phyloP scores from a whole-genome alignment of 1,140 invertebrate species.

The Monochamus saltuarius region DNA sequence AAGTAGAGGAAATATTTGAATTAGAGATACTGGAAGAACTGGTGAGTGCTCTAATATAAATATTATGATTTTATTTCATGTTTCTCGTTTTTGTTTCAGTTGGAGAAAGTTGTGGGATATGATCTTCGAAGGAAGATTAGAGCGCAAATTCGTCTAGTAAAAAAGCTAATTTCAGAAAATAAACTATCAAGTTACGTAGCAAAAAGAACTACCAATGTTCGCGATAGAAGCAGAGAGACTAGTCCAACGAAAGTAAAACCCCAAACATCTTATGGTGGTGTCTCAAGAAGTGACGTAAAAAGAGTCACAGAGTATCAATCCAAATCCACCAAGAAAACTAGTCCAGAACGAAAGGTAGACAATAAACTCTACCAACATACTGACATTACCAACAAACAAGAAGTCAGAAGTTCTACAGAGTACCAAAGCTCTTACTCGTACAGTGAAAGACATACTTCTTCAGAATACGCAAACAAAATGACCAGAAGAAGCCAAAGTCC shows the following conservation, averaged over 20 bases:
- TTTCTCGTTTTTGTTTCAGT: slow-evolving; percentile 54
- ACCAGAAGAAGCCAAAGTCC: slow-evolving; percentile 19
- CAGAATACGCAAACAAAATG: slow-evolving; percentile 21
- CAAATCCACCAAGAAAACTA: slow-evolving; percentile 19
- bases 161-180: slow-evolving; percentile 57
- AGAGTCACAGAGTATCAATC: slow-evolving; percentile 14
- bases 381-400: slow-evolving; percentile 7
- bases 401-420: slow-evolving; percentile 23
- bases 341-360: slow-evolving; percentile 15
- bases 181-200: slow-evolving; percentile 45
- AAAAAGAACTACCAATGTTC: slow-evolving; percentile 11
- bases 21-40: slow-evolving; percentile 67
- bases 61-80: background rate
- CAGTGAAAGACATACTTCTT: slow-evolving; percentile 33
- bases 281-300: slow-evolving; percentile 3
- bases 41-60: slow-evolving; percentile 51
- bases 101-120: slow-evolving; percentile 72
- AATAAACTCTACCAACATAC: background rate
- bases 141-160: slow-evolving; percentile 69
- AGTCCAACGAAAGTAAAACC: slow-evolving; percentile 34
- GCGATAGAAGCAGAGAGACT: slow-evolving; percentile 18
- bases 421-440: slow-evolving; percentile 31
- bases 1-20: slow-evolving; percentile 72
- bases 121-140: slow-evolving; percentile 72
- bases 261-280: background rate